A percentile compares a stretch with the other conserved stretches of the same genome.
These are phyloP conservation scores for Nyctereutes procyonoides DNA, from an alignment of 2,113 vertebrate species.

Conservation along the genomic window DNA sequence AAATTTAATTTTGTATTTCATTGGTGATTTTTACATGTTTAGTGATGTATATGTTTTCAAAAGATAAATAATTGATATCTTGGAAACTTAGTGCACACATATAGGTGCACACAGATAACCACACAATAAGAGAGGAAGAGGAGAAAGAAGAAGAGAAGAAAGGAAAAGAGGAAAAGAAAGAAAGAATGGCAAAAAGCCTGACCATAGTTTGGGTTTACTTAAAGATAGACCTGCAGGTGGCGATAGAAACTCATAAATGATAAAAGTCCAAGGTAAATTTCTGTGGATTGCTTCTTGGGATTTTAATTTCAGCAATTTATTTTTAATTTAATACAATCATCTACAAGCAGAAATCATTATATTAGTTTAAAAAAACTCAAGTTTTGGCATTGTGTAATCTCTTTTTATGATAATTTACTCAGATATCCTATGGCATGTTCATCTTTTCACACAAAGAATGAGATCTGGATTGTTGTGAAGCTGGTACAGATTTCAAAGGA, in stretches of 20 bases:
- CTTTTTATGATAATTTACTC: constrained; percentile 45
- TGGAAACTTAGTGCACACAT: background rate
- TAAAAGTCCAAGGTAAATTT: constrained; percentile 50
- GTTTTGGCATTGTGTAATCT: constrained; percentile 71
- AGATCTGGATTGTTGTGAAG: constrained; percentile 43
- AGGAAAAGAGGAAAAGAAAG: background rate
- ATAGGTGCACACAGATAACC: background rate
- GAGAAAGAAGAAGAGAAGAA: background rate
- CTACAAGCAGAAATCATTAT: constrained; percentile 81
- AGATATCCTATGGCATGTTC: background rate
- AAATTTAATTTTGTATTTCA: background rate
- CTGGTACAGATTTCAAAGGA: constrained; percentile 25
- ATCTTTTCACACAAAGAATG: constrained; percentile 14
- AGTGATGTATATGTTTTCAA: background rate
- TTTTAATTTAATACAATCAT: constrained; percentile 84
- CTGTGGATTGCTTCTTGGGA: constrained; percentile 79
- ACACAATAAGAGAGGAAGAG: background rate
- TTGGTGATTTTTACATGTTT: background rate
- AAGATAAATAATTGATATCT: background rate
- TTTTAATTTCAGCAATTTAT: constrained; percentile 84
- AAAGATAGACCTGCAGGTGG: constrained; percentile 87
- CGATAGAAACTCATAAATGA: constrained; percentile 87
- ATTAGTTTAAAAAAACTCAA: constrained; percentile 79
- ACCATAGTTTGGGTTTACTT: background rate
- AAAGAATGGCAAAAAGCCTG: background rate